Evolutionary conservation across 2,888 invertebrate species (phyloP), one percentile per base, ranked within the genome.

Genomic region (Lottia gigantea): DNA sequence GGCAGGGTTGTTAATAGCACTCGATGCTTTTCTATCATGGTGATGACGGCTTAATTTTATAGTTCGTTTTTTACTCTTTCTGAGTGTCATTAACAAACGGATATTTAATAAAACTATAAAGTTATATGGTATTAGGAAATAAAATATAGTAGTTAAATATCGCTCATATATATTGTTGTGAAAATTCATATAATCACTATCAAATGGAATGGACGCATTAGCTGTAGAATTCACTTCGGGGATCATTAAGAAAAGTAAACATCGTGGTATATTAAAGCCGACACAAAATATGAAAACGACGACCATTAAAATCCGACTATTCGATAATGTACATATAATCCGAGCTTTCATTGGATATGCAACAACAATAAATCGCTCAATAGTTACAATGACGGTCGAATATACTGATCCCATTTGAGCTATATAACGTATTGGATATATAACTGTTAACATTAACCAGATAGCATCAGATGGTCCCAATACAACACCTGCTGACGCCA

Each of bases 381-480:
- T 45, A 2, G 77, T 77, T 15, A 77, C 68, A 15, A 75, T 70
- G 16, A 75, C 75, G 7, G 74, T 74, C 16, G 77, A 71, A 69
- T 77, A 77, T 49, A 71, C 72, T 2, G 77, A 77, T 15, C 74
- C 77, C 66, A 72, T 74, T 67, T 77, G 77, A 1, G 75, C 73
- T 66, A 75, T 75, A 67, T 68, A 73, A 46, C 77, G 70, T 31
- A 77, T 62, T 4, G 77, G 75, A 70, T 70, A 75, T 23, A 68
- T 31, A 49, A 75, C 65, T 25, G 68, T 69, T 23, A 23, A 4
- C 12, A 70, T 46, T 14, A 70, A 65, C 19, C 66, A 46, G n/a
- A 65, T 46, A 23, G 46, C 26, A 16, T 40, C 23, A 15, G 66
- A 55, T 31, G 75, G 40, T 6, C 46, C 23, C n/a, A 45, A 26